phyloP scores from a whole-genome alignment of 2,113 vertebrate species.

The Silurus meridionalis region DNA sequence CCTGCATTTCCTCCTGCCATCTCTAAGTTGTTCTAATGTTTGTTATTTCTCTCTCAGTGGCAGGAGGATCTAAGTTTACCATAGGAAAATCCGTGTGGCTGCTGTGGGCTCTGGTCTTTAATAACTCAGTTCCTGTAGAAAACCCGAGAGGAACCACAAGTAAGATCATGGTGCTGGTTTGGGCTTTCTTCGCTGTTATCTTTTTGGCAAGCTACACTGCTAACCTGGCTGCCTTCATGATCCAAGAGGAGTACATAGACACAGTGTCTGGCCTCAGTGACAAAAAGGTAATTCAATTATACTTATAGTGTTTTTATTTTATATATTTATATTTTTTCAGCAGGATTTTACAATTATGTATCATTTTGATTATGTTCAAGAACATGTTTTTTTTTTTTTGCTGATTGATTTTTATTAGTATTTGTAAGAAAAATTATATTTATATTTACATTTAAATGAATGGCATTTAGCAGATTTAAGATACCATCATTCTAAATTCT shows the following conservation, averaged over 20 bases:
- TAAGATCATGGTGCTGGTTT: slow-evolving; percentile 93
- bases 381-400: background rate
- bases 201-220: slow-evolving; percentile 87
- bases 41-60: slow-evolving; percentile 61
- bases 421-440: too few relatives aligned
- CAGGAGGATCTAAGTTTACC: slow-evolving; percentile 85
- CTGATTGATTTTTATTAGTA: background rate
- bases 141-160: slow-evolving; percentile 92
- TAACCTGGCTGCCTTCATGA: slow-evolving; percentile 86
- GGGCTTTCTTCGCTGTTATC: slow-evolving; percentile 88
- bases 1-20: background rate
- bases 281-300: slow-evolving; percentile 78
- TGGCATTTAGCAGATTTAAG: too few relatives aligned
- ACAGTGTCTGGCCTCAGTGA: slow-evolving; percentile 92
- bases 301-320: background rate
- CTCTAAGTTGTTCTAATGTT: background rate
- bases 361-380: background rate
- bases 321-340: background rate
- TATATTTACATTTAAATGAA: too few relatives aligned
- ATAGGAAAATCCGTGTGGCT: slow-evolving; percentile 92
- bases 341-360: background rate
- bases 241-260: slow-evolving; percentile 95
- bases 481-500: too few relatives aligned
- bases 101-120: slow-evolving; percentile 88
- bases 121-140: slow-evolving; percentile 94